These are phyloP conservation scores for Tipula vernalis DNA, from an alignment of 2,888 invertebrate genomes.

Conservation along the genomic window DNA sequence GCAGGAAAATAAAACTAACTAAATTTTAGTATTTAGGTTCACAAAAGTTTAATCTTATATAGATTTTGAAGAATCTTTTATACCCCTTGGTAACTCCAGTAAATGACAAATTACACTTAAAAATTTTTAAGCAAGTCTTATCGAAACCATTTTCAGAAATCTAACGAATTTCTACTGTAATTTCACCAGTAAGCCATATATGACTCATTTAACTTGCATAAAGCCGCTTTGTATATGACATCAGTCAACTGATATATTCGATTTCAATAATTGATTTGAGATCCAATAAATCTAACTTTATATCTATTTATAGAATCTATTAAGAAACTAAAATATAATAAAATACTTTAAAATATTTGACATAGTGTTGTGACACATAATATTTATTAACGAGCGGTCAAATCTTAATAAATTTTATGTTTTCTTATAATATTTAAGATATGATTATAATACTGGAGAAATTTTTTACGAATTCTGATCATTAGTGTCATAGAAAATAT, in stretches of 20 bases:
- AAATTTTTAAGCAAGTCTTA: no score
- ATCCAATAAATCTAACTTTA: neutral
- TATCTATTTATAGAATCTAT: neutral
- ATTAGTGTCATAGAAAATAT: neutral
- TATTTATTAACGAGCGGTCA: constrained; percentile 4
- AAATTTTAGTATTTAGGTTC: no score
- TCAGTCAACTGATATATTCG: neutral
- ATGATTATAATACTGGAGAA: neutral
- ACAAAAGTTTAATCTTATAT: no score
- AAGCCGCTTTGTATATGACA: neutral
- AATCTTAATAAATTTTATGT: neutral
- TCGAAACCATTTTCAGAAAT: no score
- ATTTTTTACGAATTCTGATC: neutral
- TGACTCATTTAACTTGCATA: neutral
- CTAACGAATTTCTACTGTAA: no score
- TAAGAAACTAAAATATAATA: neutral
- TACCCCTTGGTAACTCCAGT: no score
- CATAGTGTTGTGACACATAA: neutral
- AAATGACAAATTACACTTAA: no score
- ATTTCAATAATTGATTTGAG: neutral
- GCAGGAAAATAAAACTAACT: no score
- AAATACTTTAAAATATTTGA: constrained; percentile 4
- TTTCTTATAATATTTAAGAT: neutral
- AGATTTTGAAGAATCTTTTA: no score
- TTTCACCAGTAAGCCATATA: neutral